Conservation (phyloP, 2,888 invertebrate genomes). For the Drosophila melanosoma region DNA sequence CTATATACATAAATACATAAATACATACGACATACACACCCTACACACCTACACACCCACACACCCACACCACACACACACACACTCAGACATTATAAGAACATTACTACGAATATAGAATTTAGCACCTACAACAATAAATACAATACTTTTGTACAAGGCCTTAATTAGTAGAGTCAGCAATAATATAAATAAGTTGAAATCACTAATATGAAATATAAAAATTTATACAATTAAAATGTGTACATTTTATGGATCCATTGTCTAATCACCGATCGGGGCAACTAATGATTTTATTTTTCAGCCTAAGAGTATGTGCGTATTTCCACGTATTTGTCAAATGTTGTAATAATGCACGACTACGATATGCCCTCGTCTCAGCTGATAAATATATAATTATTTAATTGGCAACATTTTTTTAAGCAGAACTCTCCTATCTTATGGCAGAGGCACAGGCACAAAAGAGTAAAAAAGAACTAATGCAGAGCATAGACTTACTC, state of each 20-base stretch:
- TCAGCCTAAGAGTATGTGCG: background rate
- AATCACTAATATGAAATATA: conserved; percentile 72
- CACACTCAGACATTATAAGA: conserved; percentile 26
- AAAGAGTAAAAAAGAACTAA: too few relatives aligned
- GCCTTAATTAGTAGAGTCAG: conserved; percentile 81
- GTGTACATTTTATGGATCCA: background rate
- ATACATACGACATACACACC: conserved; percentile 21
- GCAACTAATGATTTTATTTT: background rate
- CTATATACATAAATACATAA: conserved; percentile 17
- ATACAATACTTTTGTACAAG: conserved; percentile 81
- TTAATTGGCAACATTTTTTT: too few relatives aligned
- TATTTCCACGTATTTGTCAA: background rate
- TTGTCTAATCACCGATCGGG: background rate
- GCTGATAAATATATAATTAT: background rate
- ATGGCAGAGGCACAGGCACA: too few relatives aligned
- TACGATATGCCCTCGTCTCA: background rate
- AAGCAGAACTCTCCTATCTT: too few relatives aligned
- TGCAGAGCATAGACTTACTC: too few relatives aligned
- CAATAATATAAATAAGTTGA: conserved; percentile 77
- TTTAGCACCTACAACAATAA: conserved; percentile 68
- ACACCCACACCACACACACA: conserved; percentile 8
- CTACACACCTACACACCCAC: conserved; percentile 10
- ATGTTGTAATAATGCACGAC: background rate
- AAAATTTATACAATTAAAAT: conserved; percentile 46
- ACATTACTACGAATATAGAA: conserved; percentile 68